phyloP scores from a whole-genome alignment of 2,113 vertebrate species.

The Raphicerus campestris region DNA sequence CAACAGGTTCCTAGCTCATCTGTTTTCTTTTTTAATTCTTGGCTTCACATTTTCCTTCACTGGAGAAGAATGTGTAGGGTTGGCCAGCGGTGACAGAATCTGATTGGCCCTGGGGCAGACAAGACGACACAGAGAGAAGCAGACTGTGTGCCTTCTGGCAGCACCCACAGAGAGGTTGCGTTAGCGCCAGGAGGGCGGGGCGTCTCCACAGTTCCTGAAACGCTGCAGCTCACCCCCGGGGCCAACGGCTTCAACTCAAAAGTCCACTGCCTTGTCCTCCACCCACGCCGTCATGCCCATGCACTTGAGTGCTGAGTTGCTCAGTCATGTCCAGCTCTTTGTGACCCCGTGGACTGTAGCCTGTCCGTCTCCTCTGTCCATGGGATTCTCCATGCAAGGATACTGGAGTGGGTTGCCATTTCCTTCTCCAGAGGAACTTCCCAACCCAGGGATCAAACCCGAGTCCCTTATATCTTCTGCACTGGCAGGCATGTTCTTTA shows the following conservation, averaged over 20 bases:
- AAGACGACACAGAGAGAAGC: rapidly evolving
- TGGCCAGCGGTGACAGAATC: rapidly evolving
- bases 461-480: neutral
- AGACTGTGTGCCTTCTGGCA: rapidly evolving
- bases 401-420: neutral
- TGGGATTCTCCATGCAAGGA: neutral
- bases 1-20: neutral
- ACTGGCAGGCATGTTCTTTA: neutral
- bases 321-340: neutral
- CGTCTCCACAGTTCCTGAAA: neutral
- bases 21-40: neutral
- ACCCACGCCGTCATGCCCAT: rapidly evolving
- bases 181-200: rapidly evolving
- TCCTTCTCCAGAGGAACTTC: neutral
- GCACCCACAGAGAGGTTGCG: rapidly evolving
- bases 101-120: rapidly evolving
- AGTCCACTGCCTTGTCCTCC: neutral
- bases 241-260: neutral
- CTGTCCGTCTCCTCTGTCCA: neutral
- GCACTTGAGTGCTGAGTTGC: neutral
- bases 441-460: neutral
- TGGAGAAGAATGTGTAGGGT: neutral
- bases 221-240: neutral
- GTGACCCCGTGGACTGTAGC: neutral
- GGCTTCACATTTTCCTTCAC: rapidly evolving